Evolutionary conservation across 2,113 vertebrate genomes (phyloP).

Genomic region (Syrrhaptes paradoxus): DNA sequence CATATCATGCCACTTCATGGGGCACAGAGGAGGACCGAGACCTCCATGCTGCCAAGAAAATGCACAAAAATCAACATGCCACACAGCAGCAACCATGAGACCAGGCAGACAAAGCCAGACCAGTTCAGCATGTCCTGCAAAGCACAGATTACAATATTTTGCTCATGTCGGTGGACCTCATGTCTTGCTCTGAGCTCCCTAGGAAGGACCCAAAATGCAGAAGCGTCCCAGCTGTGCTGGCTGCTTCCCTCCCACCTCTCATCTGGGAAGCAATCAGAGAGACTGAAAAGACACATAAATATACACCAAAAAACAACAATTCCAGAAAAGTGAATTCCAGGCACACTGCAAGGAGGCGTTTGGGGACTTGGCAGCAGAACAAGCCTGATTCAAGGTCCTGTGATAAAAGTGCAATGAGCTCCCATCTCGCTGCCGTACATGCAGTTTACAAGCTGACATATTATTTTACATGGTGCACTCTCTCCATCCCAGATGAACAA

Average conservation of each 20-base stretch:
- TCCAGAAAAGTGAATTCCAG: conserved; percentile 25
- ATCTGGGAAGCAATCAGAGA: not conserved
- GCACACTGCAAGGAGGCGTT: not conserved
- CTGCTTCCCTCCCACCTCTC: not conserved
- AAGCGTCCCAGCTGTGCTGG: not conserved
- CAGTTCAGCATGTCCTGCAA: not conserved
- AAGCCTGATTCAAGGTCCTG: conserved; percentile 27
- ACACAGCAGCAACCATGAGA: not conserved
- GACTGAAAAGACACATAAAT: not conserved
- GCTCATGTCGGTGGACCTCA: not conserved
- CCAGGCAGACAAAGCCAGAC: not conserved
- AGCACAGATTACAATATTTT: not conserved
- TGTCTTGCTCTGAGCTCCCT: not conserved
- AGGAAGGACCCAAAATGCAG: not conserved
- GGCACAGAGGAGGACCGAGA: not conserved
- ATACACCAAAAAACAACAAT: not conserved
- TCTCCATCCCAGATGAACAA: conserved; percentile 54
- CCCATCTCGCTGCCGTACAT: not conserved
- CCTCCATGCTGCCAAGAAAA: not conserved
- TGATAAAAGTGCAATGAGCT: conserved; percentile 35
- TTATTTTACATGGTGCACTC: conserved; percentile 60
- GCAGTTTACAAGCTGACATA: conserved; percentile 58
- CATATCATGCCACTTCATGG: fast-evolving
- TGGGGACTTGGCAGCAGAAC: conserved; percentile 38
- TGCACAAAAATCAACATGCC: not conserved